Evolutionary conservation across 2,888 invertebrate species (phyloP).

Genomic region (Idaea aversata): DNA sequence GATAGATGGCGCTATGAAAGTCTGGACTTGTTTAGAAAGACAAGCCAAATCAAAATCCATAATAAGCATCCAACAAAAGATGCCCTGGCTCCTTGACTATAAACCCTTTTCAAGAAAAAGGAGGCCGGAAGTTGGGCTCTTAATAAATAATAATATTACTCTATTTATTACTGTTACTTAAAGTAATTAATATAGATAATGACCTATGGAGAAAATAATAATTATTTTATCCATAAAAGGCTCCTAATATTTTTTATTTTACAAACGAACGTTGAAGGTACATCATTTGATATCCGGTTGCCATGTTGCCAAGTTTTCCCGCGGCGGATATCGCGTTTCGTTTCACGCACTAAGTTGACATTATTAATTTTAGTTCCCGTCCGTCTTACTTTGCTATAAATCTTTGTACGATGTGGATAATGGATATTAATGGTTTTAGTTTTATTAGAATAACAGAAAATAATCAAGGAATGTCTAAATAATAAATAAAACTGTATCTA

Average conservation of each 20-base stretch:
- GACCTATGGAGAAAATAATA: neutral
- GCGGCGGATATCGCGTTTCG: slow-evolving; percentile 31
- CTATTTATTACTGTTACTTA: too few relatives aligned
- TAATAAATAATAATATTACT: too few relatives aligned
- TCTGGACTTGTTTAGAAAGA: too few relatives aligned
- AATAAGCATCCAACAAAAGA: too few relatives aligned
- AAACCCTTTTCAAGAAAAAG: too few relatives aligned
- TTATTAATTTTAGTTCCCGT: slow-evolving; percentile 29
- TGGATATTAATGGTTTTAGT: slow-evolving; percentile 14
- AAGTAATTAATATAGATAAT: neutral
- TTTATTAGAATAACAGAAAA: neutral
- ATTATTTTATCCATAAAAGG: neutral
- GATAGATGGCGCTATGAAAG: too few relatives aligned
- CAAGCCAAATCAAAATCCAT: too few relatives aligned
- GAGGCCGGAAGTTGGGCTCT: too few relatives aligned
- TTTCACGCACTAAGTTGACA: slow-evolving; percentile 26
- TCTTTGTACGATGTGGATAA: slow-evolving; percentile 14
- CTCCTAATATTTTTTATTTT: neutral
- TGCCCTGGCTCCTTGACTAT: too few relatives aligned
- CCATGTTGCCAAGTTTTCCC: slow-evolving; percentile 19
- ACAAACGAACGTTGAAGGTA: slow-evolving; percentile 14
- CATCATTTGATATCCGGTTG: slow-evolving; percentile 25
- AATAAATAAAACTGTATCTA: too few relatives aligned
- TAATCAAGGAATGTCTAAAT: neutral
- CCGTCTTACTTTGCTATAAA: slow-evolving; percentile 16